Conservation (phyloP, 2,888 invertebrate species). For the Fragum sueziense region DNA sequence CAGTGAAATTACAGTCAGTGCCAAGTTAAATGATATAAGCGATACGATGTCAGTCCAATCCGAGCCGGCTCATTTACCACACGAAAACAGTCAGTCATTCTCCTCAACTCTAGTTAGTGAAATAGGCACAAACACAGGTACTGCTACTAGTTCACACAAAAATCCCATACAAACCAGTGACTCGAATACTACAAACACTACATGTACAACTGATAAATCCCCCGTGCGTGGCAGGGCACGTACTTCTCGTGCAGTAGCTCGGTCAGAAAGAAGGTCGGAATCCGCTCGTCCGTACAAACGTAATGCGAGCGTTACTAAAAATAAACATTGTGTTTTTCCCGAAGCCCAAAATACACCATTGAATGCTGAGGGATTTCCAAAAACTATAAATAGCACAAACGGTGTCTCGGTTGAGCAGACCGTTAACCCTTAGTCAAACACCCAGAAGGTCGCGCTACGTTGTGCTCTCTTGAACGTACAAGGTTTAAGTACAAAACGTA, state of each 20-base stretch:
- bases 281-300: neutral
- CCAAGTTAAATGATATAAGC: no score
- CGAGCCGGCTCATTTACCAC: no score
- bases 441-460: constrained; percentile 13
- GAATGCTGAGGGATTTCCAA: neutral
- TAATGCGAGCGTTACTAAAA: neutral
- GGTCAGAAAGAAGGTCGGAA: neutral
- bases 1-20: no score
- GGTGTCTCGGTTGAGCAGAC: neutral
- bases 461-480: no score
- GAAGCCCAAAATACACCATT: neutral
- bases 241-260: neutral
- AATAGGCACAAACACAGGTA: no score
- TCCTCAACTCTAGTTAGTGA: no score
- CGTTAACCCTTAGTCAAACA: neutral
- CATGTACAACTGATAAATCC: neutral
- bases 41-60: no score
- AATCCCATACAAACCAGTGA: neutral
- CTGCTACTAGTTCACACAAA: no score
- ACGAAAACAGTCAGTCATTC: no score
- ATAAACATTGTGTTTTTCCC: neutral
- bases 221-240: neutral
- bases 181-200: neutral
- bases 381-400: neutral
- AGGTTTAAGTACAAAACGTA: constrained; percentile 1